Base-by-base conservation (phyloP, 2,113 vertebrate species). In the Thymallus thymallus region DNA sequence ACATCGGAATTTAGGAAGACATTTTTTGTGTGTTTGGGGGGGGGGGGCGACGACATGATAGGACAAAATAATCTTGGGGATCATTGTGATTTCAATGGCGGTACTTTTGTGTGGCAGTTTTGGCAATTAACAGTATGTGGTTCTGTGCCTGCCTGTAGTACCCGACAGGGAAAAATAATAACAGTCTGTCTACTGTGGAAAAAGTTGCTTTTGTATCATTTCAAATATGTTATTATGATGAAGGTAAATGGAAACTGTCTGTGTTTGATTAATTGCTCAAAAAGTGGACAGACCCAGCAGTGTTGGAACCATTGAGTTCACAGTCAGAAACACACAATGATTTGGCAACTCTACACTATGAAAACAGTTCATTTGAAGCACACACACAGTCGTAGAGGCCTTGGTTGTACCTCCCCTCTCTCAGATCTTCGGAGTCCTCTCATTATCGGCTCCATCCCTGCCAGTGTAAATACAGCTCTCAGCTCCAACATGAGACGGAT, bases 381-480 rank as follows among this genome's bases (percentile, higher is more conserved):
- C 56, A 22, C 48, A 22, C 56, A 7, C n/a, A 60, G 56, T n/a
- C 18, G 4, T 3, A 51, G 56, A n/a, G 56, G 13, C n/a, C 56
- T 60, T n/a, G 74, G 46, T 48, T 77, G 58, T 56, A 72, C 72
- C 62, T 48, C 66, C 66, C 76, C 64, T 75, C 48, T 16, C 48
- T 64, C 20, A 58, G 73, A 69, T 6, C 64, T 73, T 58, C 41
- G 30, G 51, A 51, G 66, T 26, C 24, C 63, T 51, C 51, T 73
- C 69, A 68, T 77, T 73, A 77, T 68, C 70, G 26, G 7, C 12
- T 30, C 22, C 55, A 45, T 32, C 30, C 68, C 29, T 73, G 78
- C 84, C 75, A 80, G 73, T 70, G 65, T 76, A 84, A 84, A 82
- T 73, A 83, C 79, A 79, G 48, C 66, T 70, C 83, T 76, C 75